Percentiles rank a stretch among this genome's conserved stretches.
Conservation (phyloP, 2,113 vertebrate species). For the Podocnemis expansa region DNA sequence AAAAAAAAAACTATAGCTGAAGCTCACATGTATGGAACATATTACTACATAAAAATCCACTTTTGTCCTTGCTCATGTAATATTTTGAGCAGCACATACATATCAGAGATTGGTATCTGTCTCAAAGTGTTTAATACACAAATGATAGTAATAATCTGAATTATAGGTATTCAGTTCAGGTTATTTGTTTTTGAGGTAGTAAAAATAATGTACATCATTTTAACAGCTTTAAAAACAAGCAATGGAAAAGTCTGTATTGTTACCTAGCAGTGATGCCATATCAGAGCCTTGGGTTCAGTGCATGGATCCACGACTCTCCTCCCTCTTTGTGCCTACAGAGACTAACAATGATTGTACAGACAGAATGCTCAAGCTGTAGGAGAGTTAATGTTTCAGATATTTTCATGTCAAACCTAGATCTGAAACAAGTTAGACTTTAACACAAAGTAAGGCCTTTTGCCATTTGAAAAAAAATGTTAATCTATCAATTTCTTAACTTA, state of each 20-base stretch:
- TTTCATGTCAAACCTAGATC: not conserved
- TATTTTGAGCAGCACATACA: slow-evolving; percentile 19
- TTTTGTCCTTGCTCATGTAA: slow-evolving; percentile 23
- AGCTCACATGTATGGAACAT: slow-evolving; percentile 4
- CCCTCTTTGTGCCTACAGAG: not conserved
- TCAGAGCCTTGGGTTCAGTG: not conserved
- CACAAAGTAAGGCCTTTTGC: not conserved
- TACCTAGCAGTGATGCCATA: not conserved
- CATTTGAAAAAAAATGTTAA: not conserved
- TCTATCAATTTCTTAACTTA: not conserved
- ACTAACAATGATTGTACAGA: not conserved
- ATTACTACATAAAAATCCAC: slow-evolving; percentile 28
- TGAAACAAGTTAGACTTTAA: not conserved
- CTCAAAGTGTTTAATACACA: slow-evolving; percentile 29
- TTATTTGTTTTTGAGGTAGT: slow-evolving; percentile 1
- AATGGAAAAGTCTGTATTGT: not conserved
- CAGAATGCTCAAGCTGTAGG: not conserved
- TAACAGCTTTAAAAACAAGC: not conserved
- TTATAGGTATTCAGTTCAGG: not conserved
- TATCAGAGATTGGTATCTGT: not conserved
- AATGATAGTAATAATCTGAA: slow-evolving; percentile 4
- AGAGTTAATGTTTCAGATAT: not conserved
- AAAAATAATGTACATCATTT: not conserved
- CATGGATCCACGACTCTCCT: not conserved
- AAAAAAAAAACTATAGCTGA: not conserved